These are phyloP conservation scores for Amblyraja radiata DNA, from an alignment of 2,797 vertebrate genomes.

Conservation along the genomic window DNA sequence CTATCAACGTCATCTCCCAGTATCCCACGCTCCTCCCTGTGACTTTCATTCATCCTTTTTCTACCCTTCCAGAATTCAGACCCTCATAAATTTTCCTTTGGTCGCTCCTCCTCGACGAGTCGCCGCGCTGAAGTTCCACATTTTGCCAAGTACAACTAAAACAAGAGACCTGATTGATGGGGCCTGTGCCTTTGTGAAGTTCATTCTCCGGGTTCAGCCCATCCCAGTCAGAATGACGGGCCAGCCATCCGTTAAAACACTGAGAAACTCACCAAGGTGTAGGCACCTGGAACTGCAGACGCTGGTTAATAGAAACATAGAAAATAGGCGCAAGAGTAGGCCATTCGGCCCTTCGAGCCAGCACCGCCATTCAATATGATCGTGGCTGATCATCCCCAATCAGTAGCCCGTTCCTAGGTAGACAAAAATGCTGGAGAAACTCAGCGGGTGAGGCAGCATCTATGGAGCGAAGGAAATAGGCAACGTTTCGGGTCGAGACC, in stretches of 20 bases:
- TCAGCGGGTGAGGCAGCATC: too few relatives aligned
- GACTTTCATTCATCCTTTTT: not conserved
- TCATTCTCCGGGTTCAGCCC: not conserved
- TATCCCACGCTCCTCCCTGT: not conserved
- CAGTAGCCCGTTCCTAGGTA: too few relatives aligned
- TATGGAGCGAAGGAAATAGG: too few relatives aligned
- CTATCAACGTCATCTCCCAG: not conserved
- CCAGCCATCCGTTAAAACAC: not conserved
- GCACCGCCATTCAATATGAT: too few relatives aligned
- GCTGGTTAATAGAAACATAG: too few relatives aligned
- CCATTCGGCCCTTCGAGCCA: too few relatives aligned
- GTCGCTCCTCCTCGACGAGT: not conserved
- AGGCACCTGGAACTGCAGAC: too few relatives aligned
- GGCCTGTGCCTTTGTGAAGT: not conserved
- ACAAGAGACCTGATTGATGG: not conserved
- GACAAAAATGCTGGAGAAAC: too few relatives aligned
- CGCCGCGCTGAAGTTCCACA: not conserved
- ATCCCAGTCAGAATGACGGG: not conserved
- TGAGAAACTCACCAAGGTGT: too few relatives aligned
- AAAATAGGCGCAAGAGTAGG: too few relatives aligned
- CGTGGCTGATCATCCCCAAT: too few relatives aligned
- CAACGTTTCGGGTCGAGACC: too few relatives aligned
- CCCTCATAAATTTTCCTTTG: not conserved
- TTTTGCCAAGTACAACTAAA: not conserved
- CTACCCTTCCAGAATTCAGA: not conserved